Base-by-base conservation (phyloP, 2,113 vertebrate genomes). In the Psammodynastes pulverulentus region DNA sequence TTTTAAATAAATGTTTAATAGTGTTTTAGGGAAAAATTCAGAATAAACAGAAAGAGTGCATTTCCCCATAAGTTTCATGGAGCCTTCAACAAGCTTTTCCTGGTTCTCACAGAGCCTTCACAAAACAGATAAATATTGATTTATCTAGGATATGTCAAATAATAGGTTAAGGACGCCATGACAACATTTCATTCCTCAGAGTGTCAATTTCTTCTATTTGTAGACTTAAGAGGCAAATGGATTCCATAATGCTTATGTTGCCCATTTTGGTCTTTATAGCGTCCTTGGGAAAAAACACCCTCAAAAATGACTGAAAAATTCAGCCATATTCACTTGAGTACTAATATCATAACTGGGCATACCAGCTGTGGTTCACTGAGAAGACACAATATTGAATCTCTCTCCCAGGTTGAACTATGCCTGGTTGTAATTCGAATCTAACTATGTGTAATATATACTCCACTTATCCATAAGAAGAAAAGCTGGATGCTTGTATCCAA, bases 1-100 rank as follows among this genome's bases (percentile, higher is more conserved):
- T 0, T 90, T 84, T 3, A 48, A 89, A 29, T 84, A 29, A 48
- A 84, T 85, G 88, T 94, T 94, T 51, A 93, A 90, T 9, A 90
- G 43, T 91, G 92, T 34, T 56, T 53, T 26, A 91, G 54, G 91
- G 88, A 19, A 67, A 54, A 87, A 2, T 54, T 24, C 46, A 49
- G 87, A 85, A 2, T 87, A 91, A 54, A 85, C 23, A 24, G 39
- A 7, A 34, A 39, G 72, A 43, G 34, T 79, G 34, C 72, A 43
- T 43, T 43, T 79, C 34, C 43, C 7, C 72, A 21, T 43, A 79
- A 17, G 34, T 17, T 79, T 43, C 72, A 79, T 43, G 72, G 7
- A 79, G 17, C 72, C 29, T 79, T 21, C 15, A 39, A 79, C 6
- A 19, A 79, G 2, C 6, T 79, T 79, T 79, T 79, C 15, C 6